Evolutionary conservation across 2,113 vertebrate species (phyloP).

Genomic region (Galeopterus variegatus): DNA sequence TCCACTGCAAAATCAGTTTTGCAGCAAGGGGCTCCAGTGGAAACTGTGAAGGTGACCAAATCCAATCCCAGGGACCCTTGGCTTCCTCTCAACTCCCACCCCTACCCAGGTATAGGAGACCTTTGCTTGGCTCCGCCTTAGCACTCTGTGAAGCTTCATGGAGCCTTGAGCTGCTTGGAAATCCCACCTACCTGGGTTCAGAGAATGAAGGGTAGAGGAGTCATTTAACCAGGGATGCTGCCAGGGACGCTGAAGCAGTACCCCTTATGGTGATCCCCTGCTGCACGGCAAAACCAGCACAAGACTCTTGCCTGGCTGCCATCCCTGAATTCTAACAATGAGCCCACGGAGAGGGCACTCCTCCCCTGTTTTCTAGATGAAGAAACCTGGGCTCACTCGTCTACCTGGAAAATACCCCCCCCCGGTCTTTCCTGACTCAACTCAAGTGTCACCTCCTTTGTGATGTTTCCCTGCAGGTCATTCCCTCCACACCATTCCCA

Average conservation of each 20-base stretch:
- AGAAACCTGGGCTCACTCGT: background rate
- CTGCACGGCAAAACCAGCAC: background rate
- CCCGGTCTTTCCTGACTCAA: background rate
- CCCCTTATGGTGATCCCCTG: background rate
- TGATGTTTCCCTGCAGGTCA: background rate
- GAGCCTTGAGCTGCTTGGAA: background rate
- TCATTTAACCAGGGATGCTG: background rate
- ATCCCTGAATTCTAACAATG: background rate
- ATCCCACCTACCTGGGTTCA: background rate
- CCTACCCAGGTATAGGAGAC: background rate
- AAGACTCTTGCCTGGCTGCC: background rate
- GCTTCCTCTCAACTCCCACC: background rate
- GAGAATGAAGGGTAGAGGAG: background rate
- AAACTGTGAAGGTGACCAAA: background rate
- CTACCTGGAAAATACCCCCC: background rate
- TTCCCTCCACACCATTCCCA: background rate
- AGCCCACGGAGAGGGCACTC: background rate
- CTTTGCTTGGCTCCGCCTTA: conserved; percentile 33
- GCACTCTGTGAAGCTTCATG: background rate
- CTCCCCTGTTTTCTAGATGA: background rate
- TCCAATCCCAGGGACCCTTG: background rate
- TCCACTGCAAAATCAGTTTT: background rate
- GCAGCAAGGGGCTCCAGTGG: background rate
- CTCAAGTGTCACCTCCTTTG: background rate
- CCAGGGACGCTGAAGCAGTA: background rate